Evolutionary conservation across 1,140 invertebrate genomes (phyloP), one percentile per base, ranked within the genome.

Genomic region (Calephelis virginiensis): DNA sequence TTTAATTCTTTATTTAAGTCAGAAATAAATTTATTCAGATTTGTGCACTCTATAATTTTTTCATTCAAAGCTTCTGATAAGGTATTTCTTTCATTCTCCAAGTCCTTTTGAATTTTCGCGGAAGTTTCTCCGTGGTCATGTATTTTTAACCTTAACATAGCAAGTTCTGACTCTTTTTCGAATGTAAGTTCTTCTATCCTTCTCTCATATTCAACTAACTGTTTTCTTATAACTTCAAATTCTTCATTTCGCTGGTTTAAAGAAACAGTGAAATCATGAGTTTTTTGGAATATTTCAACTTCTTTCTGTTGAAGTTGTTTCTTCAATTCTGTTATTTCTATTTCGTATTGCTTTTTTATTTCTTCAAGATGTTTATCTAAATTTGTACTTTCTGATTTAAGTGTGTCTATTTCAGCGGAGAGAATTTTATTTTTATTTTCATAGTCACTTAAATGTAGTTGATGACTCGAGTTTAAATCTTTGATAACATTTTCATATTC

Each of bases 1-100:
- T 93, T 91, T 13, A 93, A 81, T 6, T 92, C 68, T 12, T 81
- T 83, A 63, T 92, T 85, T 14, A 94, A 81, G 69, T 94, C 93
- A 7, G 82, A 75, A 11, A 94, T 86, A 72, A 89, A 85, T 73
- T 84, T 84, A 68, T 88, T 90, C 8, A 93, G 66, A 76, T 80
- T 85, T 53, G 84, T 91, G 75, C 88, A 92, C 83, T 93, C 91
- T 63, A 86, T 75, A 65, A 87, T 91, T 76, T 92, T 92, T 28
- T 74, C 69, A 67, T 91, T 86, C 50, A 92, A 75, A 61, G 81
- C 82, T 71, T 89, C 82, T 45, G 80, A 68, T 38, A 92, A 70
- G 64, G 61, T 76, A n/a, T 72, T 63, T 61, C 81, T 88, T 68
- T 92, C 83, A 49, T 74, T 67, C 62, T 86, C 80, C 37, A 82